Percentiles rank a stretch among this genome's conserved stretches.
Conservation (phyloP, 2,113 vertebrate species). For the Psilopogon haemacephalus region DNA sequence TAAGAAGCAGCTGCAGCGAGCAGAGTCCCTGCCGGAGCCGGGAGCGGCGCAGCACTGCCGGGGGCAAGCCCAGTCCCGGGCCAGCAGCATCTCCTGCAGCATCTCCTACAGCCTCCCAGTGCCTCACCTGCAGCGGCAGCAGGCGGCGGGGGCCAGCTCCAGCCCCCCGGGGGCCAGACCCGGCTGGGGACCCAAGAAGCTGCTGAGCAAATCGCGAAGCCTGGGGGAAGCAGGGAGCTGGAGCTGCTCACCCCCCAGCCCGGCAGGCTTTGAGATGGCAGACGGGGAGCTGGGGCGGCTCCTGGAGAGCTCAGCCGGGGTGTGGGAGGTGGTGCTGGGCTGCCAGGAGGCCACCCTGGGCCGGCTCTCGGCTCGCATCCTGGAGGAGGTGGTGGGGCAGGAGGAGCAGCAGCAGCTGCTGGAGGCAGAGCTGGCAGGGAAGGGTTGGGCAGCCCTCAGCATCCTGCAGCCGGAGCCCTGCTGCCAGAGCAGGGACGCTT, state of each 20-base stretch:
- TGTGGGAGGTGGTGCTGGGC: slow-evolving; percentile 31
- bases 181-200: background rate
- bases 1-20: slow-evolving; percentile 74
- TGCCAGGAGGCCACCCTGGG: slow-evolving; percentile 68
- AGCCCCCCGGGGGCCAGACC: background rate
- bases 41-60: background rate
- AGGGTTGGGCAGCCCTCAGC: background rate
- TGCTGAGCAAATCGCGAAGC: slow-evolving; percentile 30
- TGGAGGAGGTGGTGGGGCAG: slow-evolving; percentile 18
- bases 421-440: slow-evolving; percentile 62
- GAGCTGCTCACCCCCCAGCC: background rate
- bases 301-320: background rate
- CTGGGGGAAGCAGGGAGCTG: background rate
- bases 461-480: background rate
- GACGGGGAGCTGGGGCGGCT: slow-evolving; percentile 63
- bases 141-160: background rate
- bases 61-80: background rate
- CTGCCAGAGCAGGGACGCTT: background rate
- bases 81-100: background rate
- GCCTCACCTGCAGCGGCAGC: accelerated
- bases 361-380: background rate
- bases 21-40: slow-evolving; percentile 71
- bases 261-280: slow-evolving; percentile 42
- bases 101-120: background rate
- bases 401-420: background rate